Conservation (phyloP, 2,888 invertebrate species). For the Lamproptera curius region DNA sequence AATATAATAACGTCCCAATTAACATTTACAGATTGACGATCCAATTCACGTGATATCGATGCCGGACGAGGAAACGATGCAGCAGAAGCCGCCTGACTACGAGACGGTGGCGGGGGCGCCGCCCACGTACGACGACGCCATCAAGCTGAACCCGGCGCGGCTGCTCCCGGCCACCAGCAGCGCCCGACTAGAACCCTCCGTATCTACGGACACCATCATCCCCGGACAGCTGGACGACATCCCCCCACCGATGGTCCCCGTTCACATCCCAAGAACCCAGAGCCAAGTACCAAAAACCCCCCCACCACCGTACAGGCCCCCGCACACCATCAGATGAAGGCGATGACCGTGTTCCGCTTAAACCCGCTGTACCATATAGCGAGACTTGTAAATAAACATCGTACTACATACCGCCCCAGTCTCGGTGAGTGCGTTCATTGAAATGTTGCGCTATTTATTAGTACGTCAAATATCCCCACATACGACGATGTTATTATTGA, state of each 20-base stretch:
- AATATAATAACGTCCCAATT: too few species aligned
- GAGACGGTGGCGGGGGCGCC: conserved; percentile 83
- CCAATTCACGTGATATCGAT: conserved; percentile 82
- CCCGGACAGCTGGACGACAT: conserved; percentile 45
- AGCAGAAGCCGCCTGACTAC: conserved; percentile 85
- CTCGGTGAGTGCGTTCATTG: conserved; percentile 23
- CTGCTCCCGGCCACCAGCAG: conserved; percentile 62
- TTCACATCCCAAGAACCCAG: conserved; percentile 37
- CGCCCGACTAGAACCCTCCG: conserved; percentile 39
- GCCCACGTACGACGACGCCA: conserved; percentile 85
- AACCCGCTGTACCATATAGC: conserved; percentile 73
- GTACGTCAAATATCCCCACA: conserved; percentile 55
- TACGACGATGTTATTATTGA: conserved; percentile 56
- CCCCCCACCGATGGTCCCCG: conserved; percentile 40
- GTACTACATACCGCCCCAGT: too few species aligned
- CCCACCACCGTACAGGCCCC: conserved; percentile 70
- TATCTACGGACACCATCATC: conserved; percentile 43
- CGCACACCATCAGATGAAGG: conserved; percentile 73
- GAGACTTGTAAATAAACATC: conserved; percentile 49
- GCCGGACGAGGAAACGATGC: conserved; percentile 76
- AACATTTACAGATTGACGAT: conserved; percentile 78
- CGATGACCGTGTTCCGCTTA: conserved; percentile 51
- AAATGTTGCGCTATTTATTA: too few species aligned
- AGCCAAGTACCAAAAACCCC: conserved; percentile 65
- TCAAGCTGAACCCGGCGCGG: conserved; percentile 81